Evolutionary conservation across 1,140 invertebrate species (phyloP), one percentile per base, ranked within the genome.

Genomic region (Atta cephalotes): DNA sequence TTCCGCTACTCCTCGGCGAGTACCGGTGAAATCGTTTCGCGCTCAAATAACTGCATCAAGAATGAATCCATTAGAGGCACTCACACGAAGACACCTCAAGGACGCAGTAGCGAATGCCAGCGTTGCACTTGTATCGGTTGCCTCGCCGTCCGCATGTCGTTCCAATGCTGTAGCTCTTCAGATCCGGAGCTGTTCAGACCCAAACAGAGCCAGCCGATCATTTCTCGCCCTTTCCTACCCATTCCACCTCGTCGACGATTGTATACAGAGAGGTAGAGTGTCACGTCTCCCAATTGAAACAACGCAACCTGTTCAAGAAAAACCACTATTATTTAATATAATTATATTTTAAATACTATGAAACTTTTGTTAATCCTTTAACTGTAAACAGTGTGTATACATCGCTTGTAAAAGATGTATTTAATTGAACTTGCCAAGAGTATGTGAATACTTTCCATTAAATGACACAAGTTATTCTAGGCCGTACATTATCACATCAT

Each of bases 221-320:
- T 98, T 94, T 99, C 98, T 6, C 94, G 92, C 5, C 94, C 93
- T 92, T 99, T 99, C 86, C 98, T 97, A 91, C 99, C 99, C 96
- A 99, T 98, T 16, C 93, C 93, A 85, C 97, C 96, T 91, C 98
- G 97, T 84, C 98, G 97, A 84, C 97, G 97, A 94, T 98, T 98
- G 96, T 99, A 99, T 18, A 99, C 98, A 0, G 98, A 98, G 65
- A 99, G 96, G 96, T 99, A 98, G 71, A 99, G 95, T 0, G 98
- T 99, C 16, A 99, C 98, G 90, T 99, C 98, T n/a, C 97, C 98
- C 66, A 99, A 95, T 96, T 99, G 98, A 94, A 99, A 99, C 81
- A 99, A 95, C 49, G 98, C 98, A 92, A 99, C 98, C 98, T 98
- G 92, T 63, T 84, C 25, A 45, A 31, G n/a, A 70, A 35, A 1